Evolutionary conservation across 2,888 invertebrate genomes (phyloP).

Genomic region (Urechis unicinctus): DNA sequence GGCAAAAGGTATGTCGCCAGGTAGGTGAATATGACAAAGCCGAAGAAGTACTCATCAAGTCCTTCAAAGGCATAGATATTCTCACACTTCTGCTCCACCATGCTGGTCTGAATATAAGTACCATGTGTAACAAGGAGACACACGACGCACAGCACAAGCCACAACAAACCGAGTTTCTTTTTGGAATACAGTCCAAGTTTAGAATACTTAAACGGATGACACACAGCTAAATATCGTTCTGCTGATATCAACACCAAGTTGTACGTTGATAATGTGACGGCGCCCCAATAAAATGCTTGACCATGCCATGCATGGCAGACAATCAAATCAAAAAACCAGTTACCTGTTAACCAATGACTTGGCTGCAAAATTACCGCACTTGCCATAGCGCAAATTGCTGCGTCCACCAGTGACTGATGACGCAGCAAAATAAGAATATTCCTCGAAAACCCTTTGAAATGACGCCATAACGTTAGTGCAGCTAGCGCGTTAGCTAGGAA

Average conservation of each 20-base stretch:
- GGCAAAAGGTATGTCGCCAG: slow-evolving; percentile 15
- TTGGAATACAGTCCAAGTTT: background rate
- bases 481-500: slow-evolving; percentile 14
- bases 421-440: slow-evolving; percentile 13
- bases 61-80: slow-evolving; percentile 16
- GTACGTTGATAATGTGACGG: slow-evolving; percentile 16
- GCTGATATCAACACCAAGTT: slow-evolving; percentile 16
- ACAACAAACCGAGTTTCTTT: slow-evolving; percentile 4
- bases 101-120: slow-evolving; percentile 13
- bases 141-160: slow-evolving; percentile 10
- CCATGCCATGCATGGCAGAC: slow-evolving; percentile 20
- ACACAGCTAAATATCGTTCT: slow-evolving; percentile 17
- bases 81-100: slow-evolving; percentile 8
- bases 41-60: slow-evolving; percentile 12
- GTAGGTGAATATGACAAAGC: slow-evolving; percentile 18
- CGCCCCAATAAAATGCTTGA: slow-evolving; percentile 19
- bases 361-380: slow-evolving; percentile 15
- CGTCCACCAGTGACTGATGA: slow-evolving; percentile 17
- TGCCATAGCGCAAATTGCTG: slow-evolving; percentile 11
- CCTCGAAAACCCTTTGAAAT: slow-evolving; percentile 12
- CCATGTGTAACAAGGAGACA: slow-evolving; percentile 15
- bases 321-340: slow-evolving; percentile 11
- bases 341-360: slow-evolving; percentile 15
- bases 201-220: slow-evolving; percentile 7
- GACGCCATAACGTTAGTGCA: slow-evolving; percentile 9